These are phyloP conservation scores for Dasypolia templi DNA, from an alignment of 2,888 invertebrate species.

Conservation along the genomic window DNA sequence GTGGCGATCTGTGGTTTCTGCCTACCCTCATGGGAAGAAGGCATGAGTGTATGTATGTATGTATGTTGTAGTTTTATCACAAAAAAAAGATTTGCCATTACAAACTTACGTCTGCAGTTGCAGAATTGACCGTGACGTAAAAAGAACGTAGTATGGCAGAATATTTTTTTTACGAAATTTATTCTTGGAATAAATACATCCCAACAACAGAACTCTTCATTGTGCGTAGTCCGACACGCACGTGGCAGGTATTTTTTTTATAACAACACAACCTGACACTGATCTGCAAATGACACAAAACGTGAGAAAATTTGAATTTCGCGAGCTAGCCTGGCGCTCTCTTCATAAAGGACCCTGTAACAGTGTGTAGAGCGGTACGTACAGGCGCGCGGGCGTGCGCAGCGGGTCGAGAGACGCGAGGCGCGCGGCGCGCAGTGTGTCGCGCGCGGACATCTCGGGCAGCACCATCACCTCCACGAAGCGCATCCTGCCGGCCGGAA, in stretches of 20 bases:
- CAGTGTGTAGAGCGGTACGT: constrained; percentile 3
- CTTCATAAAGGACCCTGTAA: background rate
- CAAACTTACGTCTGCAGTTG: no score
- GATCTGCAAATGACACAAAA: background rate
- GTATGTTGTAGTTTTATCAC: no score
- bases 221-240: no score
- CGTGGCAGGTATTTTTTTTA: background rate
- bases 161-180: no score
- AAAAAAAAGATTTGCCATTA: no score
- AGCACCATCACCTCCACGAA: constrained; percentile 78
- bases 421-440: constrained; percentile 76
- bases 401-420: constrained; percentile 70
- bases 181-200: no score
- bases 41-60: no score
- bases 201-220: no score
- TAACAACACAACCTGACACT: background rate
- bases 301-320: background rate
- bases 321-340: background rate
- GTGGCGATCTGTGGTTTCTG: no score
- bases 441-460: constrained; percentile 75
- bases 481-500: constrained; percentile 71
- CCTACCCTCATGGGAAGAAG: no score
- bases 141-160: no score
- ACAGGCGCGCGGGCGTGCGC: constrained; percentile 31
- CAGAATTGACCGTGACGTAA: no score